A percentile compares a stretch with the other conserved stretches of the same genome.
Evolutionary conservation across 2,797 vertebrate genomes (phyloP).

Genomic region (Chiroxiphia lanceolata): DNA sequence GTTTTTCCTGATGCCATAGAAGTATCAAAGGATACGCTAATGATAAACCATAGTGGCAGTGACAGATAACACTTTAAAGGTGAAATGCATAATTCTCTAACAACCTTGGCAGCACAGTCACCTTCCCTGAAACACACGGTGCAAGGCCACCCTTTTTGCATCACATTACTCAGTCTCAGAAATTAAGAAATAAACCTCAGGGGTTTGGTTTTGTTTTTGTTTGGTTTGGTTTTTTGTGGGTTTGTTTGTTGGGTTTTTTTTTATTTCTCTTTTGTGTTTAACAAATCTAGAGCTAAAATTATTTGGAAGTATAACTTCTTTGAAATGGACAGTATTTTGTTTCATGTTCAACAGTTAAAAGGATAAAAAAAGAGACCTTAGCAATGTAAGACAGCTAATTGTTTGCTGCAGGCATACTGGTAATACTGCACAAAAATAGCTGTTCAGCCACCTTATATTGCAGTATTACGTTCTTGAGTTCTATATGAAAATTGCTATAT

Average conservation of each 20-base stretch:
- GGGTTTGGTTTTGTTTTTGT: background rate
- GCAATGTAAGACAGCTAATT: background rate
- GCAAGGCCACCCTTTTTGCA: background rate
- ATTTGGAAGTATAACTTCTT: background rate
- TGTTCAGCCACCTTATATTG: background rate
- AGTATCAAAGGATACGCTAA: constrained; percentile 4
- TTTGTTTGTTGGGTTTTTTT: background rate
- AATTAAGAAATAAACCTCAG: background rate
- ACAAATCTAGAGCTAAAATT: background rate
- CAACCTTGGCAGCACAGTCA: background rate
- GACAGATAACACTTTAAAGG: constrained; percentile 17
- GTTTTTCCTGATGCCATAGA: background rate
- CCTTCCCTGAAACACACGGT: background rate
- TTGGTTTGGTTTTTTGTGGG: background rate
- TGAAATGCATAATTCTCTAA: constrained; percentile 14
- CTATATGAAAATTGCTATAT: background rate
- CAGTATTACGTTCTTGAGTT: background rate
- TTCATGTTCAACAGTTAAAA: background rate
- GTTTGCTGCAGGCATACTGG: background rate
- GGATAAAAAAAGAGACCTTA: background rate
- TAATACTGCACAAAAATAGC: background rate
- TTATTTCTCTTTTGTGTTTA: background rate
- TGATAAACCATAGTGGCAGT: background rate
- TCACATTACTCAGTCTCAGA: background rate
- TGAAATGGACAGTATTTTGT: background rate